Percentiles rank a stretch among this genome's conserved stretches.
Evolutionary conservation across 2,113 vertebrate species (phyloP).

Genomic region (Hippoglossus stenolepis): DNA sequence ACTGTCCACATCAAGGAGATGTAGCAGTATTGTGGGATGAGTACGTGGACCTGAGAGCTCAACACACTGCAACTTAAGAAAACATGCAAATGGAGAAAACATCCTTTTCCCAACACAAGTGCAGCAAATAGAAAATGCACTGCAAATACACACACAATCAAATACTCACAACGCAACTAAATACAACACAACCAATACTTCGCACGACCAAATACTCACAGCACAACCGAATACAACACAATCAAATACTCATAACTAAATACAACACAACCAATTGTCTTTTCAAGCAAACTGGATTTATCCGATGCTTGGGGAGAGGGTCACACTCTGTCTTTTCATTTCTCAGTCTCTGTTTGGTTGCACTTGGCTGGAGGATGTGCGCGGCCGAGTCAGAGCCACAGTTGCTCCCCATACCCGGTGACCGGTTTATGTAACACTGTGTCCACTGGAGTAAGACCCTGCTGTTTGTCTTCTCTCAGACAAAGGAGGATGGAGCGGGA

Average conservation of each 20-base stretch:
- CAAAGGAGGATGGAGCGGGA: slow-evolving; percentile 1
- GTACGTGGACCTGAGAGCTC: too few species aligned
- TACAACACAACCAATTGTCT: too few species aligned
- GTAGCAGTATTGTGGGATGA: not conserved
- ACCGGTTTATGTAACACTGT: slow-evolving; percentile 13
- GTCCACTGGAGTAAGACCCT: slow-evolving; percentile 13
- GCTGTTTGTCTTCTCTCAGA: slow-evolving; percentile 10
- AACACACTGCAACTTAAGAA: too few species aligned
- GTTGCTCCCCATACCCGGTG: not conserved
- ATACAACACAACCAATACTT: too few species aligned
- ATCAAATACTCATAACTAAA: too few species aligned
- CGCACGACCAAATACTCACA: too few species aligned
- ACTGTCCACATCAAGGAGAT: not conserved
- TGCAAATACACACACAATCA: too few species aligned
- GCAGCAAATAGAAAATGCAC: too few species aligned
- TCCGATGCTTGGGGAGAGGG: not conserved
- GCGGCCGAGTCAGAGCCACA: not conserved
- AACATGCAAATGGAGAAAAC: too few species aligned
- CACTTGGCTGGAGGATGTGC: slow-evolving; percentile 1
- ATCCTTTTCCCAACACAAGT: too few species aligned
- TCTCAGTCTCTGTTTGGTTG: slow-evolving; percentile 8
- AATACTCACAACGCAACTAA: too few species aligned
- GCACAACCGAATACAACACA: too few species aligned
- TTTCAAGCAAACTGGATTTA: not conserved
- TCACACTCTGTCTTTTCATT: slow-evolving; percentile 3